Evolutionary conservation across 2,113 vertebrate species (phyloP).

Genomic region (Coptodon bakossiorum): DNA sequence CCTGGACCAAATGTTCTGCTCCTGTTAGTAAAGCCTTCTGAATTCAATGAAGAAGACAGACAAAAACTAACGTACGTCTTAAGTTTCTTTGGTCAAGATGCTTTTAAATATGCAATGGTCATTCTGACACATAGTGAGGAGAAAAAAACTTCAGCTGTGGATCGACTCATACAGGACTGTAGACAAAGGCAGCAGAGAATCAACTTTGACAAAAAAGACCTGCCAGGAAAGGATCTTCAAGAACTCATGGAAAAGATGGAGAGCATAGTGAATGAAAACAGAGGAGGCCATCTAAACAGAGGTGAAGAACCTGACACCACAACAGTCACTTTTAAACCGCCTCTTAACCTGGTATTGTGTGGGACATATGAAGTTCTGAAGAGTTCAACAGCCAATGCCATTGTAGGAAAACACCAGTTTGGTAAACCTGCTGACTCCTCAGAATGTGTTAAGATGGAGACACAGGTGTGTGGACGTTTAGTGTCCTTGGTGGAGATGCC

Average conservation of each 20-base stretch:
- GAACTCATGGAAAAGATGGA: background rate
- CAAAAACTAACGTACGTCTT: background rate
- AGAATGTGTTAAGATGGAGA: background rate
- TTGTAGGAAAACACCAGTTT: background rate
- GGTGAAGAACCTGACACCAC: background rate
- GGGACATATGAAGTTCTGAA: background rate
- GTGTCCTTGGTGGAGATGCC: constrained; percentile 10
- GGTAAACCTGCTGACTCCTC: background rate
- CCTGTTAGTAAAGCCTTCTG: background rate
- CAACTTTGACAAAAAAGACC: background rate
- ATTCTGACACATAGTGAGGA: background rate
- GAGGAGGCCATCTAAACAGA: background rate
- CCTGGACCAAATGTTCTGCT: constrained; percentile 22
- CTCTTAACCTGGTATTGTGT: constrained; percentile 19
- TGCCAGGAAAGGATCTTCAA: background rate
- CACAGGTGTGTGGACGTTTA: background rate
- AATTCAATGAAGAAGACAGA: background rate
- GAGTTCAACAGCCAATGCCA: background rate
- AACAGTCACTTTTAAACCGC: background rate
- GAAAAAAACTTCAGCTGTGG: background rate
- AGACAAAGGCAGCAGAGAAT: background rate
- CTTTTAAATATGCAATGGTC: background rate
- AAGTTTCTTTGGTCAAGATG: background rate
- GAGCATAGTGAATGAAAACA: constrained; percentile 1
- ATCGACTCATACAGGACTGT: background rate